Base-by-base conservation (phyloP, 2,888 invertebrate genomes). In the Lithophane ornitopus region DNA sequence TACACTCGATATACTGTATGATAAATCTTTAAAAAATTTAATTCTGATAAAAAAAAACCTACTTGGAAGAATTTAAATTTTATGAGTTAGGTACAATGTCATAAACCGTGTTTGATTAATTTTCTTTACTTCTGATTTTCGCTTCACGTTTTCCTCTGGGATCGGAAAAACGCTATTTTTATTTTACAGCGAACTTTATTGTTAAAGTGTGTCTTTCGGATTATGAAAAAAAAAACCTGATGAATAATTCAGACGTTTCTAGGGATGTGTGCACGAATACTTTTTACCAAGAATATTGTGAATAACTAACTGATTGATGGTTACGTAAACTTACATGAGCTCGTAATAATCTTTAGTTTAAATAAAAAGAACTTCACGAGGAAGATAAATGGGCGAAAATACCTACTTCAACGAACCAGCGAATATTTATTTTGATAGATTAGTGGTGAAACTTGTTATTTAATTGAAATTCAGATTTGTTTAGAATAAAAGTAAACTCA, bases 311-410 rank as follows among this genome's bases (percentile, higher is more conserved):
- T 61, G 84, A 80, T 80, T 74, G 80, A 81, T 74, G 80, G 46
- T 81, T 56, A 74, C 41, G 41, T 80, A 81, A 81, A 81, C 80
- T 70, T 28, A 73, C 14, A 52, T 3, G 62, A 73, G 46, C 62
- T 63, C 84, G 70, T 73, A 68, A 63, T 79, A 68, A 80, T 63
- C 63, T 49, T 39, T 26, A 44, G 67, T 70, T 84, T 80, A 81
- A 49, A 61, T 68, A 56, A 70, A 74, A 79, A 59, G 0, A 49
- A 49, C 41, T 34, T 68, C 49, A 61, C 59, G 16, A 41, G 41
- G 65, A 56, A 70, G 28, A 82, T 72, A 72, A 59, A 71, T 73
- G 52, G 12, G 28, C 58, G 9, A 58, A 44, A 34, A 69, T 78
- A 46, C 7, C n/a, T 46, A 73, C 39, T 39, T 46, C 8, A 54